These are phyloP conservation scores for Troglohyphantes excavatus DNA, from an alignment of 2,888 invertebrate genomes.

Conservation along the genomic window DNA sequence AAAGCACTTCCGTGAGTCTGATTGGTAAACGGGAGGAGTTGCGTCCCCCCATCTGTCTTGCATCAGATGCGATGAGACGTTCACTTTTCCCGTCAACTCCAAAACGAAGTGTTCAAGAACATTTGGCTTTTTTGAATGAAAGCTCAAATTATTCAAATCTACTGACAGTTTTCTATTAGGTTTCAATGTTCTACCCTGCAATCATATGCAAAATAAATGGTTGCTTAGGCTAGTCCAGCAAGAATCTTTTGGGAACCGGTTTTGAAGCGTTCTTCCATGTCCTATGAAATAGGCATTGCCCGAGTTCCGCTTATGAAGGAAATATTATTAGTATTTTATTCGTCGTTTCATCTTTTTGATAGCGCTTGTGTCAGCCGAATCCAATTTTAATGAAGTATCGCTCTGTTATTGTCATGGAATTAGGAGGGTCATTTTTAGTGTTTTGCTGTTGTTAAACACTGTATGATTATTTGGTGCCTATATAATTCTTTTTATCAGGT, in stretches of 20 bases:
- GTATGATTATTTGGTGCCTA: too few relatives aligned
- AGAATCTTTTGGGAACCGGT: slow-evolving; percentile 39
- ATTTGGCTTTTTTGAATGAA: background rate
- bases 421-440: background rate
- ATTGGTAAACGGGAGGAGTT: slow-evolving; percentile 68
- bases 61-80: slow-evolving; percentile 34
- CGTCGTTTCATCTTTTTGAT: background rate
- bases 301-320: slow-evolving; percentile 12
- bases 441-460: background rate
- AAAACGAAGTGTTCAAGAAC: background rate
- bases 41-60: slow-evolving; percentile 57
- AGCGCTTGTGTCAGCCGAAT: background rate
- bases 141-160: slow-evolving; percentile 52
- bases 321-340: slow-evolving; percentile 19
- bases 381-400: background rate
- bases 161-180: too few relatives aligned
- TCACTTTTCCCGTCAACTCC: too few relatives aligned
- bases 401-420: background rate
- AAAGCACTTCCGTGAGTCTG: slow-evolving; percentile 60
- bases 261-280: slow-evolving; percentile 28
- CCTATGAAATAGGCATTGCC: slow-evolving; percentile 18
- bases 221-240: slow-evolving; percentile 19
- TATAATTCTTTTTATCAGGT: too few relatives aligned
- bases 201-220: slow-evolving; percentile 69
- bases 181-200: slow-evolving; percentile 33